Base-by-base conservation (phyloP, 2,113 vertebrate genomes). In the Tursiops truncatus region DNA sequence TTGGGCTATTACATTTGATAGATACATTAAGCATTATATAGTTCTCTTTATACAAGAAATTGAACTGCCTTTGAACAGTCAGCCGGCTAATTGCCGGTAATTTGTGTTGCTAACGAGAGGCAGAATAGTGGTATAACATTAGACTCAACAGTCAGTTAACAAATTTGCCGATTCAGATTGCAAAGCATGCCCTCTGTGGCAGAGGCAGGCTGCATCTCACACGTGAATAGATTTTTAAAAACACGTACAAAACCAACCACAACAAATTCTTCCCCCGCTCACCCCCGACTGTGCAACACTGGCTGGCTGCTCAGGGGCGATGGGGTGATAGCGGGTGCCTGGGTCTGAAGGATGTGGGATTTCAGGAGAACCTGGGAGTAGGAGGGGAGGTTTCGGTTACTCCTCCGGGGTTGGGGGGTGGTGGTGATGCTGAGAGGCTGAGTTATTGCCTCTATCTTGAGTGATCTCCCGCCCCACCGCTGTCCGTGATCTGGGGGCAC, bases 11-110 rank as follows among this genome's bases (percentile, higher is more conserved):
- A 98, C 98, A 98, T 98, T 99, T 98, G 99, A 99, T 99, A 98
- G 98, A 98, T 98, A 98, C 99, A 99, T 99, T 99, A 99, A 98
- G 98, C 98, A 97, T 98, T 99, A 98, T 98, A 99, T 98, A 98
- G 98, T 98, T 98, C 98, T 98, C 98, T 99, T 99, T 98, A 98
- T 98, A 98, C 97, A 44, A 97, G 98, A 98, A 99, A 98, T 98
- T 98, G 98, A 99, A 97, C 99, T 99, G 99, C 99, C 98, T 99
- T 99, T 98, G 99, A 99, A 99, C 98, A 99, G 98, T 99, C 98
- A 99, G 98, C 98, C 98, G 50, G 99, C 98, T 99, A 99, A 99
- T 99, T 99, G 99, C 99, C 98, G 97, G 98, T 99, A 99, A 99
- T 99, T 99, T 99, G 99, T 98, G 99, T 98, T 99, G 97, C 98